phyloP scores from a whole-genome alignment of 2,113 vertebrate species.

The Tursiops truncatus region DNA sequence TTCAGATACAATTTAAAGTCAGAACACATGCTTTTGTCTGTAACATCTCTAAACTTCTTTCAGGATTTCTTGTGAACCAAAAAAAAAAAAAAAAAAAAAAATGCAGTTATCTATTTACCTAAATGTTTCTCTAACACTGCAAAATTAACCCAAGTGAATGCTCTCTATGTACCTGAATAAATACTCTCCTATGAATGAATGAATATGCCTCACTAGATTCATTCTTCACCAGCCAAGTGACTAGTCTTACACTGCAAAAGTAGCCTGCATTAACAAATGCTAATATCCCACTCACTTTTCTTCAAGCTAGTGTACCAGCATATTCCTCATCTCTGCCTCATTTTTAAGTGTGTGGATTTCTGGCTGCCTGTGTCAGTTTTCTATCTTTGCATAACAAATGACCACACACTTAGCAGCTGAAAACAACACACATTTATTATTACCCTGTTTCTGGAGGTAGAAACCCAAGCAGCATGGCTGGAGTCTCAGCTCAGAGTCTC shows the following conservation, averaged over 20 bases:
- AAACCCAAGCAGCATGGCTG: background rate
- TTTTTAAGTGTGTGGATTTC: background rate
- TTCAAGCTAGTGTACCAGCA: background rate
- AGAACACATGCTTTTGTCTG: background rate
- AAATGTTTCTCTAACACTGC: background rate
- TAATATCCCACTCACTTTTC: background rate
- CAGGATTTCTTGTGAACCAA: background rate
- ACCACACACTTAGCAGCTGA: background rate
- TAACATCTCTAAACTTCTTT: background rate
- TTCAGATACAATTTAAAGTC: background rate
- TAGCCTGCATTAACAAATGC: background rate
- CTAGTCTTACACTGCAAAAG: background rate
- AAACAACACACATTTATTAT: background rate
- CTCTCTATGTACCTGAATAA: background rate
- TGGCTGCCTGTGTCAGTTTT: background rate
- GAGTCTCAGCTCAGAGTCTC: background rate
- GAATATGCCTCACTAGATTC: background rate
- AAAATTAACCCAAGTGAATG: background rate
- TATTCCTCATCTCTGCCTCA: background rate
- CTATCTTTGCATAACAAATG: background rate
- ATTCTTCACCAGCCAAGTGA: background rate
- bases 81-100: too few relatives aligned
- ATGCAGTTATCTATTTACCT: background rate
- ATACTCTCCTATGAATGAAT: background rate
- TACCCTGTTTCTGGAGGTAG: background rate